Conservation (phyloP, 2,113 vertebrate genomes). For the Labrus mixtus region DNA sequence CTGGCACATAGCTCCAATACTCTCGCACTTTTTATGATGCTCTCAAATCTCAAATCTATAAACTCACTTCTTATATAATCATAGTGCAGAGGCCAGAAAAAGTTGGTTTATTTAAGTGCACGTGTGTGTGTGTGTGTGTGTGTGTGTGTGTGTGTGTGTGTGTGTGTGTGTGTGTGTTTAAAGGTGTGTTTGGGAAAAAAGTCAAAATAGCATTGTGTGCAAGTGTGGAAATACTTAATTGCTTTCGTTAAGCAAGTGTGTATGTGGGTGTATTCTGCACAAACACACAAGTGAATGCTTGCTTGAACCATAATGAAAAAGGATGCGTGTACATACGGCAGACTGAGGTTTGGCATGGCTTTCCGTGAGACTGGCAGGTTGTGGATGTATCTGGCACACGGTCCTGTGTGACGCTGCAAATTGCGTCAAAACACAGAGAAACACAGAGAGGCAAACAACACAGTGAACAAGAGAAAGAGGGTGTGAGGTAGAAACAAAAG, state of each 20-base stretch:
- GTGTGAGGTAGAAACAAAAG: conserved; percentile 53
- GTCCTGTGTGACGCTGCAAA: conserved; percentile 53
- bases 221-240: conserved; percentile 57
- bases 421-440: conserved; percentile 50
- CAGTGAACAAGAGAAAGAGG: conserved; percentile 29
- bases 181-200: conserved; percentile 38
- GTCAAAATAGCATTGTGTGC: conserved; percentile 13
- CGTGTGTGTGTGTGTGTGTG: conserved; percentile 31
- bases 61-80: conserved; percentile 66
- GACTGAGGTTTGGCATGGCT: conserved; percentile 53
- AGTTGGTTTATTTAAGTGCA: conserved; percentile 27
- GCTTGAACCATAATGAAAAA: conserved; percentile 24
- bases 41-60: conserved; percentile 72
- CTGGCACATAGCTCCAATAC: conserved; percentile 56
- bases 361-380: conserved; percentile 20
- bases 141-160: neutral
- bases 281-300: conserved; percentile 31
- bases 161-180: conserved; percentile 4
- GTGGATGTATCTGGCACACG: conserved; percentile 51
- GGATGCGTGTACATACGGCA: conserved; percentile 22
- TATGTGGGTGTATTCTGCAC: conserved; percentile 28
- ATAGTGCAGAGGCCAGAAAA: conserved; percentile 45
- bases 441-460: conserved; percentile 47
- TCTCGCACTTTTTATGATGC: conserved; percentile 62
- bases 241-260: conserved; percentile 29